Percentiles rank a stretch among this genome's conserved stretches.
phyloP scores from a whole-genome alignment of 2,888 invertebrate species.

The Polyommatus iphigenia region DNA sequence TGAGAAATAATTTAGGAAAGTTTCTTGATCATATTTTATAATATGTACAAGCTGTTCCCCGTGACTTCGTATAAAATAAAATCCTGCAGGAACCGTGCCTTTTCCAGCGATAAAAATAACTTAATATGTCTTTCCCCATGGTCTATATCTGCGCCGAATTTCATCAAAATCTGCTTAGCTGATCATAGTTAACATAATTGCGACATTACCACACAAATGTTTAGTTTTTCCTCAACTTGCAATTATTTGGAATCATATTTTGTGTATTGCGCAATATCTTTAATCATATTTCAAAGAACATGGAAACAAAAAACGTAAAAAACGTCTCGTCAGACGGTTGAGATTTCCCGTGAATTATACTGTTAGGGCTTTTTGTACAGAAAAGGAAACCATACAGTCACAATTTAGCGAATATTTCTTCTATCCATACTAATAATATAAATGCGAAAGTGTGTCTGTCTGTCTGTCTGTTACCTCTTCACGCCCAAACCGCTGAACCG shows the following conservation, averaged over 20 bases:
- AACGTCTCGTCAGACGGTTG: conserved; percentile 10
- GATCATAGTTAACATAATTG: not conserved
- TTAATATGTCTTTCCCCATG: too few relatives aligned
- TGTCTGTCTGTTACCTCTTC: too few relatives aligned
- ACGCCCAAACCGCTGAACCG: too few relatives aligned
- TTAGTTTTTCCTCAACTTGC: conserved; percentile 3
- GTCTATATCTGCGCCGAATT: not conserved
- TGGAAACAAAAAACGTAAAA: conserved; percentile 28
- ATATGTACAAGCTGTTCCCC: not conserved
- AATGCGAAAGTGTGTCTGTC: too few relatives aligned
- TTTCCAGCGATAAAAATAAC: not conserved
- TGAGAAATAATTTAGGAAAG: not conserved
- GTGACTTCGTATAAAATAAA: not conserved
- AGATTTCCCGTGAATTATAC: not conserved
- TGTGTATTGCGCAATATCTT: conserved; percentile 26
- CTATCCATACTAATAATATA: too few relatives aligned
- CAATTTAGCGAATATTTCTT: too few relatives aligned
- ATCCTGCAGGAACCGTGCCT: not conserved
- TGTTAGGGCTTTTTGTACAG: not conserved
- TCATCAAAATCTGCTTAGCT: not conserved
- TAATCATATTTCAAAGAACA: conserved; percentile 25
- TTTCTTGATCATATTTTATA: not conserved
- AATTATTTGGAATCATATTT: conserved; percentile 24
- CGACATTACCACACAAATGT: not conserved
- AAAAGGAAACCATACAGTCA: not conserved